Conservation (phyloP, 2,797 vertebrate species). For the Sebastolobus alascanus region DNA sequence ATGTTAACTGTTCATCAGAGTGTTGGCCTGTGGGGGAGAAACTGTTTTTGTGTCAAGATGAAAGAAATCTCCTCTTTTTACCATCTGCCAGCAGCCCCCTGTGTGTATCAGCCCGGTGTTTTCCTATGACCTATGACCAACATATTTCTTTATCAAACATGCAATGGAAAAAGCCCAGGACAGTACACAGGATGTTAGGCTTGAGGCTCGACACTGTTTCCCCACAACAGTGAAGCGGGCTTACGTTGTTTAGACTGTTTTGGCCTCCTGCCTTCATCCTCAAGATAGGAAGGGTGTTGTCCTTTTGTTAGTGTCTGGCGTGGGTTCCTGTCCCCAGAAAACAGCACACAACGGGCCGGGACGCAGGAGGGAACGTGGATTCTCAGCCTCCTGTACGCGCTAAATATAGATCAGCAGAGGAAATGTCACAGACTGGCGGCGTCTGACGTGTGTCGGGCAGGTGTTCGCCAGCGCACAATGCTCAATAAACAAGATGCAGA, state of each 20-base stretch:
- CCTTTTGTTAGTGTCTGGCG: conserved; percentile 58
- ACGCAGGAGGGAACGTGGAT: conserved; percentile 23
- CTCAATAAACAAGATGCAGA: conserved; percentile 7
- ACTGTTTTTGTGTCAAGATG: not conserved
- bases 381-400: conserved; percentile 21
- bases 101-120: conserved; percentile 6
- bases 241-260: conserved; percentile 50
- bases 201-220: conserved; percentile 35
- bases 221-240: conserved; percentile 22
- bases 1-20: not conserved
- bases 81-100: conserved; percentile 13
- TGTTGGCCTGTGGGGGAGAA: not conserved
- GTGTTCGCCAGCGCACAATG: conserved; percentile 43
- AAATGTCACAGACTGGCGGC: conserved; percentile 52
- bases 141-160: conserved; percentile 40
- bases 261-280: conserved; percentile 59
- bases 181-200: conserved; percentile 61
- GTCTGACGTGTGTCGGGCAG: conserved; percentile 48
- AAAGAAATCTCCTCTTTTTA: conserved; percentile 28
- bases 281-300: conserved; percentile 69
- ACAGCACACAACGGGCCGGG: conserved; percentile 44
- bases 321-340: conserved; percentile 56
- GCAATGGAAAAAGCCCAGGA: conserved; percentile 33
- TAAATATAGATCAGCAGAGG: conserved; percentile 65
- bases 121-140: conserved; percentile 7